These are phyloP conservation scores for Streptopelia turtur DNA, from an alignment of 2,797 vertebrate genomes.

Conservation along the genomic window DNA sequence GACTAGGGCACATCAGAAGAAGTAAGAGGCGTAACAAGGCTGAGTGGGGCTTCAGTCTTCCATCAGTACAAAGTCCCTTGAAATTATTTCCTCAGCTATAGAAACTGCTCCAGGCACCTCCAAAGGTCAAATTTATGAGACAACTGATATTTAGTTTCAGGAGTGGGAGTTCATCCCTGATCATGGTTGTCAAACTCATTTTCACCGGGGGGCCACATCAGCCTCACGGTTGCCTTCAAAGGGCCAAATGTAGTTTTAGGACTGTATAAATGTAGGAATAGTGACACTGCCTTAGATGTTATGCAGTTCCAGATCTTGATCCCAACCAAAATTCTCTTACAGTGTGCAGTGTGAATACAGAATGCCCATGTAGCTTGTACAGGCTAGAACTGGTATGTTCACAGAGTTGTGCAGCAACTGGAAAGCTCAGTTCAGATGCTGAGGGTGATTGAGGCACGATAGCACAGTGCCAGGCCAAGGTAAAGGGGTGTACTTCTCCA, in stretches of 20 bases:
- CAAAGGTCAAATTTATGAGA: background rate
- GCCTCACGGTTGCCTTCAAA: too few species aligned
- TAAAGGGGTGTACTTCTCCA: background rate
- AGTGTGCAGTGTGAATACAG: accelerated
- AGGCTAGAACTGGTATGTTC: background rate
- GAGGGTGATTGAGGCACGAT: accelerated
- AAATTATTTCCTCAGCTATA: background rate
- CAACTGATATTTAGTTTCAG: background rate
- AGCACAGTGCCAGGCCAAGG: background rate
- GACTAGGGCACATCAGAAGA: background rate
- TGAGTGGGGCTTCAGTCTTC: background rate
- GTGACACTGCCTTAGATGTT: background rate
- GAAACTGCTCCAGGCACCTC: background rate
- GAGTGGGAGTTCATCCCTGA: background rate
- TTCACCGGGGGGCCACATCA: too few species aligned
- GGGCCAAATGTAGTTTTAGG: too few species aligned
- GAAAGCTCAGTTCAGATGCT: background rate
- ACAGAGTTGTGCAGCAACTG: background rate
- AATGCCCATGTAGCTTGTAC: background rate
- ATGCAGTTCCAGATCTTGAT: background rate
- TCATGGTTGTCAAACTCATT: too few species aligned
- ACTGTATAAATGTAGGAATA: too few species aligned
- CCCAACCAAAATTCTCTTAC: background rate
- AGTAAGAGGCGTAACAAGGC: background rate
- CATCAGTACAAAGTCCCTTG: background rate